These are phyloP conservation scores for Eolophus roseicapilla DNA, from an alignment of 2,113 vertebrate species.

Conservation along the genomic window DNA sequence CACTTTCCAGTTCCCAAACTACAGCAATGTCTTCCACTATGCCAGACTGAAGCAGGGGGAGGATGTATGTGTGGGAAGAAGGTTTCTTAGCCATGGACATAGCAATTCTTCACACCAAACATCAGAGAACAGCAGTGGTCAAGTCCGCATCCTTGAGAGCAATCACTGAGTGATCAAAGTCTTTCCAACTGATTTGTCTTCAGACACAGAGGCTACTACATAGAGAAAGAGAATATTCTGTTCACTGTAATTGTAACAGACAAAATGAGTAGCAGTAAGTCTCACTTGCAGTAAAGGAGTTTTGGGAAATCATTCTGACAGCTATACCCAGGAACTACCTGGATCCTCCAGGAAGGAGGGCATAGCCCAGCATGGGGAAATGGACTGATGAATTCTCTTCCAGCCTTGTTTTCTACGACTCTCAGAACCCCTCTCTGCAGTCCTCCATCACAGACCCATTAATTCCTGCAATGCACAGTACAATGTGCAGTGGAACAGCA, in stretches of 20 bases:
- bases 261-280: neutral
- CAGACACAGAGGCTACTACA: neutral
- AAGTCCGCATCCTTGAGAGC: neutral
- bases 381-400: neutral
- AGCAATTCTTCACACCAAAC: neutral
- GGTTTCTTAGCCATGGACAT: neutral
- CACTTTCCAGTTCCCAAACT: neutral
- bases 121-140: neutral
- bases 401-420: neutral
- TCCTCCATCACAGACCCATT: neutral
- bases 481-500: neutral
- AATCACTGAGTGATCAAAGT: neutral
- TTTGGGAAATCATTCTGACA: neutral
- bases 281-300: neutral
- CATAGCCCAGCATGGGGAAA: neutral
- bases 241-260: neutral
- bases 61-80: neutral
- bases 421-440: neutral
- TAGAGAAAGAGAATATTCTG: neutral
- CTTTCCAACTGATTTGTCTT: neutral
- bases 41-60: neutral
- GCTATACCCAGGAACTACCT: neutral
- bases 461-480: neutral
- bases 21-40: neutral
- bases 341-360: neutral